Percentiles rank a stretch among this genome's conserved stretches.
phyloP scores from a whole-genome alignment of 2,888 invertebrate genomes.

The Synanthedon andrenaeformis region DNA sequence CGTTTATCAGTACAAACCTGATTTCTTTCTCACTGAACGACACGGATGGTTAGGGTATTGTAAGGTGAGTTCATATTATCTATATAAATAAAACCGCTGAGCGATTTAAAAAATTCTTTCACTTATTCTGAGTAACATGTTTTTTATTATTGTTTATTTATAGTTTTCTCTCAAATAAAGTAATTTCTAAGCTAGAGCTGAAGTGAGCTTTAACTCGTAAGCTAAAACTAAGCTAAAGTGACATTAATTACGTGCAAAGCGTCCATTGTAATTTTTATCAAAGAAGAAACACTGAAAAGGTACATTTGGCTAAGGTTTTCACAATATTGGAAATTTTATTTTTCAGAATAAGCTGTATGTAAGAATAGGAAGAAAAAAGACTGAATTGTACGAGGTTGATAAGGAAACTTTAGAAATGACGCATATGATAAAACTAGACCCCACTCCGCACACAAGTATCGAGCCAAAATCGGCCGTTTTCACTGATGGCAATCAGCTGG shows the following conservation, averaged over 20 bases:
- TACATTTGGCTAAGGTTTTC: too few relatives aligned
- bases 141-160: too few relatives aligned
- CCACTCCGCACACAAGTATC: conserved; percentile 29
- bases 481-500: conserved; percentile 59
- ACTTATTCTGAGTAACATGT: too few relatives aligned
- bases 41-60: conserved; percentile 89
- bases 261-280: too few relatives aligned
- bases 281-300: too few relatives aligned
- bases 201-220: too few relatives aligned
- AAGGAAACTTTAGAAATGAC: conserved; percentile 49
- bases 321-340: neutral
- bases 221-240: too few relatives aligned
- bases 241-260: too few relatives aligned
- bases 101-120: neutral
- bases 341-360: conserved; percentile 83
- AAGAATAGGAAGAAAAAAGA: conserved; percentile 70
- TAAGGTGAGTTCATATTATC: conserved; percentile 68
- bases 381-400: conserved; percentile 56
- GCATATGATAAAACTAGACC: conserved; percentile 40
- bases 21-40: conserved; percentile 83
- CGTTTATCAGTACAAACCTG: conserved; percentile 83
- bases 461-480: conserved; percentile 54
- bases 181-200: too few relatives aligned
- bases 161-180: too few relatives aligned
- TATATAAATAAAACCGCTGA: too few relatives aligned